phyloP scores from a whole-genome alignment of 2,113 vertebrate species.

The Alexandromys fortis region DNA sequence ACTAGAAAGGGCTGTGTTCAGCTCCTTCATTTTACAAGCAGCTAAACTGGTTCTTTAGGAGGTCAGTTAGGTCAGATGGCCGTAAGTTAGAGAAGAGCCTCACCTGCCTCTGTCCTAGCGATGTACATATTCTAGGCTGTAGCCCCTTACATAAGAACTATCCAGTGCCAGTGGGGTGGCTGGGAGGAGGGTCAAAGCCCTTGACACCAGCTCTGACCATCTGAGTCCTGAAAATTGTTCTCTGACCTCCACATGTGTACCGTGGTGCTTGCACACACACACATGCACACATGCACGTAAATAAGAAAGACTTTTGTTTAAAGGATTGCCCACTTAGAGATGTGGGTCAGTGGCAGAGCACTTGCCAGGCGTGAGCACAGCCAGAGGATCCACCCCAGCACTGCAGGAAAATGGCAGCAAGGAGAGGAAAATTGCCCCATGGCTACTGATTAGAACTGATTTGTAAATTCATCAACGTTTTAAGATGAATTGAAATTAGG shows the following conservation, averaged over 20 bases:
- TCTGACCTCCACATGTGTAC: not conserved
- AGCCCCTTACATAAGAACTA: not conserved
- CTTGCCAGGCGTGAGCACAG: too few species aligned
- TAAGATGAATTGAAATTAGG: not conserved
- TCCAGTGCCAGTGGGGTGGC: too few species aligned
- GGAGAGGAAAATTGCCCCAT: not conserved
- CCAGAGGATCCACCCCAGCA: too few species aligned
- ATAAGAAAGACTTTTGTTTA: not conserved
- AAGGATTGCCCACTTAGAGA: not conserved
- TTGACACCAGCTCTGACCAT: not conserved
- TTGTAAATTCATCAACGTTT: constrained; percentile 15
- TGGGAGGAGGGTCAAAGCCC: not conserved
- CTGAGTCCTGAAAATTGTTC: not conserved
- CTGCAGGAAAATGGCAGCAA: not conserved
- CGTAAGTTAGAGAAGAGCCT: not conserved
- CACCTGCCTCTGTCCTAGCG: not conserved
- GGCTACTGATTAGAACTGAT: not conserved
- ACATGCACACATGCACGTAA: not conserved
- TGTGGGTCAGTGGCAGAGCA: not conserved
- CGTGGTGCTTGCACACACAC: rapidly evolving
- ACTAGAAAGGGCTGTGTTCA: not conserved
- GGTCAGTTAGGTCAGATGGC: not conserved
- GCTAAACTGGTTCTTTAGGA: not conserved
- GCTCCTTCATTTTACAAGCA: not conserved
- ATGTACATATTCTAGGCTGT: not conserved